phyloP scores from a whole-genome alignment of 2,888 invertebrate species.

The Pseudanteris insignis region DNA sequence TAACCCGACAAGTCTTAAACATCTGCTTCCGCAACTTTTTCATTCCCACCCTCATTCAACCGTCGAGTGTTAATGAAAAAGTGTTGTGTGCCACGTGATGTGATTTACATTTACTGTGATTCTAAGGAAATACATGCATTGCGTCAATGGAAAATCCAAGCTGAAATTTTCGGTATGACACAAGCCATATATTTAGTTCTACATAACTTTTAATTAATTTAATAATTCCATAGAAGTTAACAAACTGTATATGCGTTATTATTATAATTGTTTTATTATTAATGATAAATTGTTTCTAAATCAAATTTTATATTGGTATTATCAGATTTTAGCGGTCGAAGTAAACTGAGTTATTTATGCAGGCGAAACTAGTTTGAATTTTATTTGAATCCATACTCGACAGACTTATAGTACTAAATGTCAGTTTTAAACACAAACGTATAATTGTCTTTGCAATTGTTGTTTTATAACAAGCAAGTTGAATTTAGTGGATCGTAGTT shows the following conservation, averaged over 20 bases:
- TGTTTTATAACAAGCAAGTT: conserved; percentile 15
- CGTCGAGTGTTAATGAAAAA: conserved; percentile 19
- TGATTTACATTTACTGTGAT: conserved; percentile 27
- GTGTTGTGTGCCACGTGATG: conserved; percentile 27
- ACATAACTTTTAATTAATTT: too few relatives aligned
- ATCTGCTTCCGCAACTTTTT: conserved; percentile 10
- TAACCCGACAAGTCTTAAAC: conserved; percentile 3
- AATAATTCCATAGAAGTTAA: too few relatives aligned
- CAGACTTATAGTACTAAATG: conserved; percentile 22
- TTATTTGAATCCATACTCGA: conserved; percentile 18
- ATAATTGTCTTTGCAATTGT: conserved; percentile 9
- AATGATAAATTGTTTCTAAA: too few relatives aligned
- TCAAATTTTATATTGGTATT: too few relatives aligned
- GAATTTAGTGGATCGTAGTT: conserved; percentile 6
- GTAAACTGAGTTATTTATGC: conserved; percentile 20
- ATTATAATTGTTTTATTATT: too few relatives aligned
- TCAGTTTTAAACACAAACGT: conserved; percentile 9
- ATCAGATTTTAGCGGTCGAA: conserved; percentile 10
- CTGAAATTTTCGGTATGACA: conserved; percentile 10
- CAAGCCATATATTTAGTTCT: too few relatives aligned
- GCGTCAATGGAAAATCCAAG: conserved; percentile 14
- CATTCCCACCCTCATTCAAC: not conserved
- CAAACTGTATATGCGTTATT: too few relatives aligned
- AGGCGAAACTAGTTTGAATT: conserved; percentile 19
- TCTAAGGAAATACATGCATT: conserved; percentile 15